A percentile compares a stretch with the other conserved stretches of the same genome.
These are phyloP conservation scores for Hiodon alosoides DNA, from an alignment of 2,113 vertebrate genomes.

Conservation along the genomic window DNA sequence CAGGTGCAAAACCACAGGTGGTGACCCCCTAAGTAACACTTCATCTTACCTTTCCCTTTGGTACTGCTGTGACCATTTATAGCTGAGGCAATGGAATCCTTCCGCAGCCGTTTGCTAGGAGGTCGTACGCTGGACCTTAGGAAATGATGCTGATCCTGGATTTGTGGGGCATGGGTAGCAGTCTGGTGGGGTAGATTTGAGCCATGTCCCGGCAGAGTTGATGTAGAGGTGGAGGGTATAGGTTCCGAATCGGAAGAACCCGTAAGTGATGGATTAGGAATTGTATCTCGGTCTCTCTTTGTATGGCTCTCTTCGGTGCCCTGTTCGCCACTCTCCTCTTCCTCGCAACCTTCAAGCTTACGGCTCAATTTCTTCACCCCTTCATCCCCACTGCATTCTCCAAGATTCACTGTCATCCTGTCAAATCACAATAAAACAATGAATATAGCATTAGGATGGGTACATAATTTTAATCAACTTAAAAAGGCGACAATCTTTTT, in stretches of 20 bases:
- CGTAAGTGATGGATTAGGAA: constrained; percentile 63
- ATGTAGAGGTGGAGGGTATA: constrained; percentile 51
- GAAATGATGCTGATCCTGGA: constrained; percentile 98
- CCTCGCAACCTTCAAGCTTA: constrained; percentile 72
- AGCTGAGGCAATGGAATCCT: constrained; percentile 77
- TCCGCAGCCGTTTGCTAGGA: constrained; percentile 93
- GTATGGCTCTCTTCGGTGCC: constrained; percentile 80
- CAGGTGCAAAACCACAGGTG: constrained; percentile 34
- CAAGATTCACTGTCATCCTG: constrained; percentile 96
- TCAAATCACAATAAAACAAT: constrained; percentile 46
- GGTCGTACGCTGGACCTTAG: constrained; percentile 95
- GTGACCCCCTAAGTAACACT: constrained; percentile 12
- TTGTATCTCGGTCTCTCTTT: constrained; percentile 78
- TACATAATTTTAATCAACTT: constrained; percentile 59
- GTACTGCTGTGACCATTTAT: constrained; percentile 68
- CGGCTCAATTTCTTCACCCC: constrained; percentile 81
- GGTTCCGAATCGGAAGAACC: constrained; percentile 54
- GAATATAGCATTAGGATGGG: constrained; percentile 40
- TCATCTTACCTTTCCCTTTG: constrained; percentile 75
- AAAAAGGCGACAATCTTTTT: constrained; percentile 66
- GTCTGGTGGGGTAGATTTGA: constrained; percentile 52
- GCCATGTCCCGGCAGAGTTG: constrained; percentile 47
- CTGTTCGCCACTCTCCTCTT: constrained; percentile 82
- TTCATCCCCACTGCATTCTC: constrained; percentile 79
- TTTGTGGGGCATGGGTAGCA: constrained; percentile 59